These are phyloP conservation scores for Pollenia griseotomentosa DNA, from an alignment of 2,888 invertebrate genomes.

Conservation along the genomic window DNA sequence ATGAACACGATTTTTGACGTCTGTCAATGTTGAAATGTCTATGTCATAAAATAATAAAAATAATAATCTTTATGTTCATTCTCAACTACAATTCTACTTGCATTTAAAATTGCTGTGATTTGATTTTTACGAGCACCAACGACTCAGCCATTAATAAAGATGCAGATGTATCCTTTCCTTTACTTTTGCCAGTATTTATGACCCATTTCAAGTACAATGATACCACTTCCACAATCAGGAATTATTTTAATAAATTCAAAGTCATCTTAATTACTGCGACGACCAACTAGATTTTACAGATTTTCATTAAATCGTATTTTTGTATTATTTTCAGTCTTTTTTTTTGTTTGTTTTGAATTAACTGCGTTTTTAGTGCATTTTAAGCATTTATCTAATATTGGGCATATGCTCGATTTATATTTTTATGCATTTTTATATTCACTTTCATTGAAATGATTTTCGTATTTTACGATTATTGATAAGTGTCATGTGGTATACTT, in stretches of 20 bases:
- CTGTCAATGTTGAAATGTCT: conserved; percentile 66
- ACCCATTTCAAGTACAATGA: conserved; percentile 51
- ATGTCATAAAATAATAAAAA: conserved; percentile 78
- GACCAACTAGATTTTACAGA: conserved; percentile 40
- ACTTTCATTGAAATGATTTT: conserved; percentile 26
- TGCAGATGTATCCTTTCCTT: conserved; percentile 64
- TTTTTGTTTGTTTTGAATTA: conserved; percentile 19
- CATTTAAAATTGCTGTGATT: conserved; percentile 59
- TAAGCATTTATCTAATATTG: conserved; percentile 49
- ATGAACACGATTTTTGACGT: conserved; percentile 69
- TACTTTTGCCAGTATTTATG: conserved; percentile 41
- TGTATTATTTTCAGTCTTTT: conserved; percentile 4
- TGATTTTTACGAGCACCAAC: conserved; percentile 51
- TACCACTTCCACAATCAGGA: conserved; percentile 16
- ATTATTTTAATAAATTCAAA: conserved; percentile 64
- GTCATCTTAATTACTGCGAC: conserved; percentile 62
- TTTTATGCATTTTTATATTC: conserved; percentile 53
- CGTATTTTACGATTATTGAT: conserved; percentile 72
- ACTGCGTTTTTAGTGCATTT: conserved; percentile 58
- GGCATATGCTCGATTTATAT: conserved; percentile 45
- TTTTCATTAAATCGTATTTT: conserved; percentile 47
- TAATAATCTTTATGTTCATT: conserved; percentile 81
- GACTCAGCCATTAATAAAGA: conserved; percentile 25
- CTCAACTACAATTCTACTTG: conserved; percentile 61
- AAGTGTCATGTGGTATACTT: conserved; percentile 69